Evolutionary conservation across 2,888 invertebrate genomes (phyloP).

Genomic region (Heliconius erato): DNA sequence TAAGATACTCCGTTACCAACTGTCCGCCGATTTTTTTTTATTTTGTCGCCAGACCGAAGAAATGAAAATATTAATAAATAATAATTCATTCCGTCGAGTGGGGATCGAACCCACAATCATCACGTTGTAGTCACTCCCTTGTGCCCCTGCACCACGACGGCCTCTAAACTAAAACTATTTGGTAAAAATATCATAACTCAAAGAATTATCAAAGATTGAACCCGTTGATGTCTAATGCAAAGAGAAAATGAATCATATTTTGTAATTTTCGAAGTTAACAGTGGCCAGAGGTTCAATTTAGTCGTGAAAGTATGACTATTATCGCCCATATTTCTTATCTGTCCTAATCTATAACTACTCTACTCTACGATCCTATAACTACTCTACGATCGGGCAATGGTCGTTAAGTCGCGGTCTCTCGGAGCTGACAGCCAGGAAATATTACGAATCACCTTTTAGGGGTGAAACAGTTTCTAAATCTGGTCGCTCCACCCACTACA

Average conservation of each 20-base stretch:
- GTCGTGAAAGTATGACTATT: conserved; percentile 42
- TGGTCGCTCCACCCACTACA: conserved; percentile 72
- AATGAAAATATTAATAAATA: too few relatives aligned
- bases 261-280: conserved; percentile 18
- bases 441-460: conserved; percentile 79
- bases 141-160: too few relatives aligned
- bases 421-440: conserved; percentile 54
- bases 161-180: too few relatives aligned
- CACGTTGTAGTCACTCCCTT: too few relatives aligned
- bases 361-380: conserved; percentile 38
- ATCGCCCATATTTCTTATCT: conserved; percentile 44
- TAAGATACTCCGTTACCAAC: too few relatives aligned
- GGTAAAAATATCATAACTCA: neutral
- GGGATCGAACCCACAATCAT: too few relatives aligned
- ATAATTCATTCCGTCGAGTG: too few relatives aligned
- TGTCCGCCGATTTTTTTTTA: too few relatives aligned
- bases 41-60: too few relatives aligned
- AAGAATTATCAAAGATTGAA: neutral
- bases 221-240: conserved; percentile 32
- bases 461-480: conserved; percentile 78
- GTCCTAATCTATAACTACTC: conserved; percentile 35
- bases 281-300: conserved; percentile 36
- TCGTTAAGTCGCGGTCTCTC: conserved; percentile 36
- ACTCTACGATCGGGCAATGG: conserved; percentile 35
- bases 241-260: conserved; percentile 20